Base-by-base conservation (phyloP, 2,888 invertebrate species). In the Pyrrhia umbra region DNA sequence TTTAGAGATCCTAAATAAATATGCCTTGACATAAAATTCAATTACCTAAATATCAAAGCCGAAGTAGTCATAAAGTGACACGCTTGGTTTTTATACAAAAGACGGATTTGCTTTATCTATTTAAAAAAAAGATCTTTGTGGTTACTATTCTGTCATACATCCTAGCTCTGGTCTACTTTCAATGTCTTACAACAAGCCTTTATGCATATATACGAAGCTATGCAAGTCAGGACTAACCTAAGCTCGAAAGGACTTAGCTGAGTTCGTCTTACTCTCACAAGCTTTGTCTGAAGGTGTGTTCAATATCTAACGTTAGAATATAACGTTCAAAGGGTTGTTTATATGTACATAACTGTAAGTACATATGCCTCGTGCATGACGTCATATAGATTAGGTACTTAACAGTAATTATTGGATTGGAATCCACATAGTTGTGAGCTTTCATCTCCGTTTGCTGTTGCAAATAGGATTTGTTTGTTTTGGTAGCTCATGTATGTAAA, bases 241-340 rank as follows among this genome's bases (percentile, higher is more conserved):
- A 55, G 45, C 54, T 64, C 23, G 18, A 51, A 45, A 47, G 46
- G 58, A 47, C 46, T 50, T 50, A 58, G 47, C 56, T 69, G 25
- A 16, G 23, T 42, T 50, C 21, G 5, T 37, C 43, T 30, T 20
- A 23, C 8, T 15, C 20, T 39, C 18, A 10, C 27, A 37, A 62
- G 63, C 68, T 45, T 72, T 52, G 43, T 65, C 45, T 45, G 37
- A 43, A 39, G 20, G 43, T 10, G 20, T 46, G 25, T 63, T 50
- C 39, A 50, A 51, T 60, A 30, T 73, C 18, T 8, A 62, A 37
- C n/a, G 45, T 47, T 34, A 21, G 18, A 46, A 23, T 57, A 40
- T 52, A 18, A 23, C 2, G 13, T 40, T 56, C 18, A 9, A n/a
- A 51, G 46, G 18, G 20, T 13, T 21, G 43, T 20, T 8, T 15